Percentiles rank a stretch among this genome's conserved stretches.
phyloP scores from a whole-genome alignment of 2,113 vertebrate species.

The Oreochromis spilurus region DNA sequence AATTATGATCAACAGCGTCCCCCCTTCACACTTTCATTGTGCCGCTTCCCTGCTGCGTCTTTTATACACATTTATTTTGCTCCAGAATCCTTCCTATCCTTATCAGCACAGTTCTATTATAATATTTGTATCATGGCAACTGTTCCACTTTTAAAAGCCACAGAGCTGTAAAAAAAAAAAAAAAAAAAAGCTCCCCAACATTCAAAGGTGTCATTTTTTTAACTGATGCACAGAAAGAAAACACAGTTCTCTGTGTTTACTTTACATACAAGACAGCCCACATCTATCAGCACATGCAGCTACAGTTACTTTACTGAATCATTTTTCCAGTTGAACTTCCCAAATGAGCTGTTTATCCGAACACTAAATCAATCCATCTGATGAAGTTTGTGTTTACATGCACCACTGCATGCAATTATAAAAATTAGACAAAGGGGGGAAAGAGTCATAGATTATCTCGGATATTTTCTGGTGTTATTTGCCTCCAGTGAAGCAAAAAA shows the following conservation, averaged over 20 bases:
- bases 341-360: conserved; percentile 8
- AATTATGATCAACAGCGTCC: conserved; percentile 39
- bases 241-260: background rate
- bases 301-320: background rate
- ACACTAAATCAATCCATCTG: conserved; percentile 6
- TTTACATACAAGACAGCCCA: background rate
- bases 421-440: background rate
- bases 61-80: conserved; percentile 1
- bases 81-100: background rate
- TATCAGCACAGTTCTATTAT: background rate
- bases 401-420: conserved; percentile 4
- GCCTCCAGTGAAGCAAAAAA: background rate
- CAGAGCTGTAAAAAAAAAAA: background rate
- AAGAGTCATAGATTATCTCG: background rate
- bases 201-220: background rate
- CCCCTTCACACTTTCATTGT: conserved; percentile 12
- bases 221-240: background rate
- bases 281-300: background rate
- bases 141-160: background rate
- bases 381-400: conserved; percentile 1
- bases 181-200: background rate
- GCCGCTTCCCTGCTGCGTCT: background rate
- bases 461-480: background rate
- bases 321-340: background rate
- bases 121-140: background rate